These are phyloP conservation scores for Ericerus pela DNA, from an alignment of 1,140 invertebrate genomes.

Conservation along the genomic window DNA sequence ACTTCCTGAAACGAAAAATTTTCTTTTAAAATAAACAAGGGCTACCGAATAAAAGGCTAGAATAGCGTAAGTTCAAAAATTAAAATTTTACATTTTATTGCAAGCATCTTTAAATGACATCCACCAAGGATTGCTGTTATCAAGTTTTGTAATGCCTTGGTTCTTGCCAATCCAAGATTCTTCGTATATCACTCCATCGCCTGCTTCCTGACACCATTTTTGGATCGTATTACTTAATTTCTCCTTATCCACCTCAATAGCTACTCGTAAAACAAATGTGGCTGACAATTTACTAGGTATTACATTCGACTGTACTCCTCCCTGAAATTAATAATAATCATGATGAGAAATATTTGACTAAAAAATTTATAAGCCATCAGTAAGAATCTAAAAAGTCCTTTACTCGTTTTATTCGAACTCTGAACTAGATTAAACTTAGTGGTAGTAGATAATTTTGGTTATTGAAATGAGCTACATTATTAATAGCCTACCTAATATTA, in stretches of 20 bases:
- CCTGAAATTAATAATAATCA: slow-evolving; percentile 38
- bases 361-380: too few species aligned
- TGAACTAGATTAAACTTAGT: too few species aligned
- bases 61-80: too few species aligned
- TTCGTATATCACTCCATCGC: slow-evolving; percentile 53
- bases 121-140: slow-evolving; percentile 65
- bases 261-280: slow-evolving; percentile 66
- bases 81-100: slow-evolving; percentile 16
- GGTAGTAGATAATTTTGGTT: too few species aligned
- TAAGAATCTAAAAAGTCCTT: too few species aligned
- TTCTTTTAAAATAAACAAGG: too few species aligned
- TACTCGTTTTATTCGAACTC: too few species aligned
- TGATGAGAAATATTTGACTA: too few species aligned
- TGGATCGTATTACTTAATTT: slow-evolving; percentile 58
- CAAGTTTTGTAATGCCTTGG: slow-evolving; percentile 46
- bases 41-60: too few species aligned
- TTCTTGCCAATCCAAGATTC: slow-evolving; percentile 54
- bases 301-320: slow-evolving; percentile 82
- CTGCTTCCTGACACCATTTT: slow-evolving; percentile 66
- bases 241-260: slow-evolving; percentile 48
- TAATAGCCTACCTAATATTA: too few species aligned
- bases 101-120: slow-evolving; percentile 47
- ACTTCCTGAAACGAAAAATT: background rate
- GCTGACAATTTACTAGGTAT: slow-evolving; percentile 62
- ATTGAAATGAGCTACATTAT: too few species aligned